A percentile compares a stretch with the other conserved stretches of the same genome.
These are phyloP conservation scores for Coregonus sp. DNA, from an alignment of 2,797 vertebrate genomes.

Conservation along the genomic window DNA sequence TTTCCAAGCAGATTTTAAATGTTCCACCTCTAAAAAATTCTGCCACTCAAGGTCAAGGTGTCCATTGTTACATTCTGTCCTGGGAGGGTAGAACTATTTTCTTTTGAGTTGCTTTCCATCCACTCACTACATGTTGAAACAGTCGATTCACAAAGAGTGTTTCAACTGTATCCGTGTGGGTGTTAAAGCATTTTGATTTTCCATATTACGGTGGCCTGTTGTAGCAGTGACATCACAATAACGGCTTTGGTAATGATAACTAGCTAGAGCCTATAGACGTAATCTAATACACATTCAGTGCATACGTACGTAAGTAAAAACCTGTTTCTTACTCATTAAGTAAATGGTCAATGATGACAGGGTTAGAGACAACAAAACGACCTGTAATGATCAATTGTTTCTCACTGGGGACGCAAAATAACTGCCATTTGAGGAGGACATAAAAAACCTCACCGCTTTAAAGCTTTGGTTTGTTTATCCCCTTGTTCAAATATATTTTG, in stretches of 20 bases:
- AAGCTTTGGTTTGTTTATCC: slow-evolving; percentile 55
- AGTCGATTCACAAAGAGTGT: slow-evolving; percentile 80
- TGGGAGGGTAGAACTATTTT: slow-evolving; percentile 81
- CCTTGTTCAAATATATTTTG: slow-evolving; percentile 31
- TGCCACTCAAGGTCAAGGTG: slow-evolving; percentile 81
- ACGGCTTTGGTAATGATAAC: slow-evolving; percentile 79
- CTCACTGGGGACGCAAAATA: slow-evolving; percentile 50
- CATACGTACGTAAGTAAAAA: slow-evolving; percentile 80
- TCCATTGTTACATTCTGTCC: slow-evolving; percentile 81
- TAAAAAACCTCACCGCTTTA: slow-evolving; percentile 47
- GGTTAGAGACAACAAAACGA: slow-evolving; percentile 10
- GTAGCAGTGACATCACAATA: slow-evolving; percentile 86
- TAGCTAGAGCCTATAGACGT: slow-evolving; percentile 47
- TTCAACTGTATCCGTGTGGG: slow-evolving; percentile 85
- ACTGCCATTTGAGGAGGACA: slow-evolving; percentile 42
- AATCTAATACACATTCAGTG: slow-evolving; percentile 68
- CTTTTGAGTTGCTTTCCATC: slow-evolving; percentile 81
- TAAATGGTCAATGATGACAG: slow-evolving; percentile 65
- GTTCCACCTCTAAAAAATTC: slow-evolving; percentile 74
- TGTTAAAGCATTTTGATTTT: slow-evolving; percentile 81
- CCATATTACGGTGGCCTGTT: slow-evolving; percentile 78
- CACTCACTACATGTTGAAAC: slow-evolving; percentile 85
- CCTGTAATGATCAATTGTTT: slow-evolving; percentile 13
- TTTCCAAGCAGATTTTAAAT: slow-evolving; percentile 76
- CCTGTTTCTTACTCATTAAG: slow-evolving; percentile 70